These are phyloP conservation scores for Spinibarbus caldwelli DNA, from an alignment of 2,797 vertebrate genomes.

Conservation along the genomic window DNA sequence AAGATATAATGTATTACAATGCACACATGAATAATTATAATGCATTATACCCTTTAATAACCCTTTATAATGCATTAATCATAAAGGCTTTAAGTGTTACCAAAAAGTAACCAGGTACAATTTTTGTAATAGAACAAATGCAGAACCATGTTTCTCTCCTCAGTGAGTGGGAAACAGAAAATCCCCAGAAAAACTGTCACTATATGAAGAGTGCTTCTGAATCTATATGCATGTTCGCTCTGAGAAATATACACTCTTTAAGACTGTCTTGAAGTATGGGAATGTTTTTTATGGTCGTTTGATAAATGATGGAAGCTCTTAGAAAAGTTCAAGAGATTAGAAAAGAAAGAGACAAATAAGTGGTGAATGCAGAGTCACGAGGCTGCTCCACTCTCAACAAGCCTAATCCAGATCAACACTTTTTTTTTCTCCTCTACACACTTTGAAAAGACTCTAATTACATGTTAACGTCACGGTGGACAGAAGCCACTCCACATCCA, in stretches of 20 bases:
- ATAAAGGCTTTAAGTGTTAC: no score
- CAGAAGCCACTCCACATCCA: conserved; percentile 70
- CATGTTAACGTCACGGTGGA: conserved; percentile 65
- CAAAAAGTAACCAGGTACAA: background rate
- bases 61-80: no score
- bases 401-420: conserved; percentile 56
- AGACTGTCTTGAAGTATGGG: background rate
- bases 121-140: background rate
- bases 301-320: background rate
- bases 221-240: background rate
- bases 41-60: no score
- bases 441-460: conserved; percentile 63
- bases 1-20: no score
- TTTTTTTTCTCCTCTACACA: conserved; percentile 53
- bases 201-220: background rate
- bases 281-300: no score
- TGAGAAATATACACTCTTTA: background rate
- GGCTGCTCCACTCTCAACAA: conserved; percentile 48
- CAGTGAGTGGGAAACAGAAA: background rate
- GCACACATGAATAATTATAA: no score
- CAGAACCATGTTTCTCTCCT: background rate
- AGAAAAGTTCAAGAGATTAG: conserved; percentile 14
- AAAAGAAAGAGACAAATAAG: conserved; percentile 34
- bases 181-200: no score
- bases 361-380: no score